Evolutionary conservation across 2,888 invertebrate genomes (phyloP), one percentile per base, ranked within the genome.

Genomic region (Therioaphis trifolii): DNA sequence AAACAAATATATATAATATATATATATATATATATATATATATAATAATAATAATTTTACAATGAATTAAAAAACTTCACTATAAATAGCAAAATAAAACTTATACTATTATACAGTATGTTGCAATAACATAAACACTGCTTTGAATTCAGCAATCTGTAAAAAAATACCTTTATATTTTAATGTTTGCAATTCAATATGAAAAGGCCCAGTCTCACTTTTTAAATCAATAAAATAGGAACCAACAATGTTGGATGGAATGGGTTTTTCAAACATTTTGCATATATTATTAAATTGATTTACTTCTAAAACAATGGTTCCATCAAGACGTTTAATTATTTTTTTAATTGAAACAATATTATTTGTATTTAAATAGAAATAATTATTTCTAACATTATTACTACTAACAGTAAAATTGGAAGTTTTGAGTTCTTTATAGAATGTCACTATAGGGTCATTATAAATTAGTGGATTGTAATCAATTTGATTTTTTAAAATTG

Each of bases 101-200:
- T 43, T 43, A 43, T 43, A 43, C n/a, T n/a, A n/a, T n/a, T n/a
- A 43, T 11, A 43, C 43, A 43, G 4, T 43, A 43, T 43, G 43
- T 43, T 43, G 43, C 11, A 43, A 43, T 43, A 43, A 43, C 4
- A 61, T 61, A 24, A 61, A 9, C 2, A 61, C 27, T 12, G 27
- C 58, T 12, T 27, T 61, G 3, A 27, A 7, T 61, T 61, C 61
- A 27, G 61, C 12, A 27, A 27, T 27, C 24, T 61, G 61, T 11
- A 61, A 61, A 61, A 61, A 24, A 61, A 15, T n/a, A 61, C 61
- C 12, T 27, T 61, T 27, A 61, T 61, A 27, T 61, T 61, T 61
- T 61, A 24, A 27, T 12, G 24, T 24, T 27, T 11, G 27, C 12
- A 61, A 27, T 4, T 15, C 11, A 7, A 43, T 43, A 43, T 43